Evolutionary conservation across 2,797 vertebrate species (phyloP).

Genomic region (Chlorospingus semifuscus): DNA sequence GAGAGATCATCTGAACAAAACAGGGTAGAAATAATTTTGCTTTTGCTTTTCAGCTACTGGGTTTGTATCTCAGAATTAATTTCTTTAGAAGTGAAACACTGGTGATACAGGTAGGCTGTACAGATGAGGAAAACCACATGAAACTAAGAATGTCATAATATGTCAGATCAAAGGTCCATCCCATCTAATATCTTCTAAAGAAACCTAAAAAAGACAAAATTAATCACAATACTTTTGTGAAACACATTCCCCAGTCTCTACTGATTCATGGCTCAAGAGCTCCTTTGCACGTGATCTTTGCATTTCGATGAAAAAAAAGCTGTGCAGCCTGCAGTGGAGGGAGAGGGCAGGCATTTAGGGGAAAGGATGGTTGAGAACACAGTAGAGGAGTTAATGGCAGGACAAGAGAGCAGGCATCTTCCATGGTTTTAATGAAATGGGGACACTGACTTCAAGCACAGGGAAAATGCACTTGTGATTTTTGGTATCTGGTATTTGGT

Average conservation of each 20-base stretch:
- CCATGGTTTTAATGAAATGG: background rate
- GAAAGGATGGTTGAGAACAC: background rate
- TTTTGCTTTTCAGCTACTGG: background rate
- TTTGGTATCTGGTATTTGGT: too few relatives aligned
- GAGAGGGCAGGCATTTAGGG: background rate
- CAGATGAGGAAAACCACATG: background rate
- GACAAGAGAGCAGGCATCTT: background rate
- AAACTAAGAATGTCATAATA: background rate
- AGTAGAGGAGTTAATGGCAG: background rate
- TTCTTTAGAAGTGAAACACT: background rate
- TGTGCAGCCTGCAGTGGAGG: background rate
- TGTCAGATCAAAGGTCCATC: background rate
- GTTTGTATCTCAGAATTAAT: background rate
- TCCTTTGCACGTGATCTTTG: background rate
- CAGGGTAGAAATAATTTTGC: background rate
- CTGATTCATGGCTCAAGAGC: background rate
- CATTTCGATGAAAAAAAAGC: background rate
- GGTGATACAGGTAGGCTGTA: background rate
- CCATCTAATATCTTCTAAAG: background rate
- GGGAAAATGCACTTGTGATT: background rate
- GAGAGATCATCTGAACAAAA: background rate
- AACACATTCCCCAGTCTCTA: background rate
- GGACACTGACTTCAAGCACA: background rate
- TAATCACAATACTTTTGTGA: background rate
- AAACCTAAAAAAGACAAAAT: background rate